These are phyloP conservation scores for Drosophila meridiana DNA, from an alignment of 2,888 invertebrate genomes.

Conservation along the genomic window DNA sequence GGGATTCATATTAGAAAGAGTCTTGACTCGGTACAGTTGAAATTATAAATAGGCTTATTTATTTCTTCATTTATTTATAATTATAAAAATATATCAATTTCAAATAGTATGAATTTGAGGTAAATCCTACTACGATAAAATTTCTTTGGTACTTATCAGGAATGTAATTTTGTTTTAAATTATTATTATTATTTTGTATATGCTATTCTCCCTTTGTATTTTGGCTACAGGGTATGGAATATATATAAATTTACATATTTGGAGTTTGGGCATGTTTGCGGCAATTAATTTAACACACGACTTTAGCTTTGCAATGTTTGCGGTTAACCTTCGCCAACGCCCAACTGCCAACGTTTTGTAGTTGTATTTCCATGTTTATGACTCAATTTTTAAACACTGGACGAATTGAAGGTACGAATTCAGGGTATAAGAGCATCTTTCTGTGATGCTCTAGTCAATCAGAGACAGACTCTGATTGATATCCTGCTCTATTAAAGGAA, in stretches of 20 bases:
- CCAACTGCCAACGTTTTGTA: constrained; percentile 2
- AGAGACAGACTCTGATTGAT: not conserved
- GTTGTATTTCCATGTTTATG: constrained; percentile 39
- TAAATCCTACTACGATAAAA: no score
- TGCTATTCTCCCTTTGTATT: no score
- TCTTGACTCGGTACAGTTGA: no score
- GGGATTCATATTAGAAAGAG: no score
- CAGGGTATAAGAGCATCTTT: not conserved
- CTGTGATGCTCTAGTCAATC: not conserved
- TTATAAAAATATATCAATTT: no score
- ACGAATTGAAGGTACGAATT: not conserved
- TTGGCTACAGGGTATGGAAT: not conserved
- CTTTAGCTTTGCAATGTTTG: constrained; percentile 80
- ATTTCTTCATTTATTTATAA: no score
- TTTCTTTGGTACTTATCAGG: no score
- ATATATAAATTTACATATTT: constrained; percentile 55
- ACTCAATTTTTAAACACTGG: constrained; percentile 30
- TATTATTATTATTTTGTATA: no score
- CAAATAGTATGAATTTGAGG: no score
- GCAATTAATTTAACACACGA: constrained; percentile 81
- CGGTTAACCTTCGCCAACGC: constrained; percentile 65
- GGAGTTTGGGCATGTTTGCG: constrained; percentile 59
- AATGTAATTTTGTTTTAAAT: no score
- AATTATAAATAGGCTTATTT: no score
- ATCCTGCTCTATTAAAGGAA: not conserved